Percentiles rank a stretch among this genome's conserved stretches.
phyloP scores from a whole-genome alignment of 1,140 invertebrate species.

The Brachionus rotundiformis region DNA sequence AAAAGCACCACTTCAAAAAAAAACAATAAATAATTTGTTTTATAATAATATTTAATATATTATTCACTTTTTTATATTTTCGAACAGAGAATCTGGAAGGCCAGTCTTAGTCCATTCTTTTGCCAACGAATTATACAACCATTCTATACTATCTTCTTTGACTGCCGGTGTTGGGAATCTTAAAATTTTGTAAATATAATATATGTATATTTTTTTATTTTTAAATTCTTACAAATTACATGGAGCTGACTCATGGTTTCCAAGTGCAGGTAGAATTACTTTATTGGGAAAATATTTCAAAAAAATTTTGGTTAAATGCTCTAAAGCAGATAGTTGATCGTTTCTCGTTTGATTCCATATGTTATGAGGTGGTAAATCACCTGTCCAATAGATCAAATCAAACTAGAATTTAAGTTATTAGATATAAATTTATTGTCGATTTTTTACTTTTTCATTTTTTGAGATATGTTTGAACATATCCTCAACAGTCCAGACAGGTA shows the following conservation, averaged over 20 bases:
- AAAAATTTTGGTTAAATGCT: constrained; percentile 76
- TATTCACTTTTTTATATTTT: constrained; percentile 31
- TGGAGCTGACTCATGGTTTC: constrained; percentile 80
- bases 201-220: not conserved
- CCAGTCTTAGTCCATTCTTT: constrained; percentile 39
- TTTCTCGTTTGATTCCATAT: constrained; percentile 92
- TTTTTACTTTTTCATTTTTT: constrained; percentile 57
- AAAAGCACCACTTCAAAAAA: constrained; percentile 32
- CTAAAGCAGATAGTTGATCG: constrained; percentile 80
- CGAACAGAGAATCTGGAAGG: not conserved
- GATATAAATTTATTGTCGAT: not conserved
- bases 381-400: constrained; percentile 95
- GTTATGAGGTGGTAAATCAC: constrained; percentile 92
- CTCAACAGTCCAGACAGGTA: constrained; percentile 57
- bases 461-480: constrained; percentile 10
- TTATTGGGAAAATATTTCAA: constrained; percentile 76
- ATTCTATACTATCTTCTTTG: constrained; percentile 13
- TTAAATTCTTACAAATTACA: constrained; percentile 2
- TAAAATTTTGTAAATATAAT: not conserved
- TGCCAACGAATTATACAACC: constrained; percentile 33
- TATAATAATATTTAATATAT: not conserved
- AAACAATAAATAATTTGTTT: not conserved
- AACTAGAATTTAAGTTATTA: constrained; percentile 3
- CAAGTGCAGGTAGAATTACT: constrained; percentile 87
- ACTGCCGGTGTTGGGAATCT: constrained; percentile 27